phyloP scores from a whole-genome alignment of 1,140 invertebrate species.

The Rhynchophorus ferrugineus region DNA sequence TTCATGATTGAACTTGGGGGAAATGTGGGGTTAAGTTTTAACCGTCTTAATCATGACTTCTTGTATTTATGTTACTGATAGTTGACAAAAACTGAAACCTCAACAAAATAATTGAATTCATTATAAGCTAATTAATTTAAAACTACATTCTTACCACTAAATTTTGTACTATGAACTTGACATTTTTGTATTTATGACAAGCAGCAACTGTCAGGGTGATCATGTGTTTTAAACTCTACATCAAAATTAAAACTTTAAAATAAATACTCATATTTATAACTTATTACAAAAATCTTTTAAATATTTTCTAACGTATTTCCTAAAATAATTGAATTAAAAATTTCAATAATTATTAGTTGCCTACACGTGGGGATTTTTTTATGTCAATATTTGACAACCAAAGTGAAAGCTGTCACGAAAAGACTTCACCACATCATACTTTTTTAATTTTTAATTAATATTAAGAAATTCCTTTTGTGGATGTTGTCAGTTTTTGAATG shows the following conservation, averaged over 20 bases:
- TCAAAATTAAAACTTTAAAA: too few relatives aligned
- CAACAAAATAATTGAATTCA: not conserved
- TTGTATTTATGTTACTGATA: too few relatives aligned
- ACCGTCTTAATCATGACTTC: not conserved
- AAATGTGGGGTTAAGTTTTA: constrained; percentile 5
- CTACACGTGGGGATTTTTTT: too few relatives aligned
- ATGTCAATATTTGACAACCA: not conserved
- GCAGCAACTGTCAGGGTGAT: not conserved
- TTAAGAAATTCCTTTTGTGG: constrained; percentile 1
- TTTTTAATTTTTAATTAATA: not conserved
- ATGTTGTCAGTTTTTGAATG: constrained; percentile 3
- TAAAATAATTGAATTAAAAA: too few relatives aligned
- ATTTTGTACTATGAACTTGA: constrained; percentile 16
- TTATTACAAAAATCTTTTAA: too few relatives aligned
- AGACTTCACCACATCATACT: constrained; percentile 3
- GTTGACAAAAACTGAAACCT: not conserved
- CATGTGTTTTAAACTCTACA: too few relatives aligned
- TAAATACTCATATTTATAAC: too few relatives aligned
- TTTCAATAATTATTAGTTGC: too few relatives aligned
- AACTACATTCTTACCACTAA: constrained; percentile 1
- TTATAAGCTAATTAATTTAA: not conserved
- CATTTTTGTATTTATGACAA: constrained; percentile 3
- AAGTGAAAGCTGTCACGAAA: constrained; percentile 7
- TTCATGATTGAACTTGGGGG: constrained; percentile 2
- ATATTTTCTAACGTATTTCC: too few relatives aligned